Base-by-base conservation (phyloP, 2,888 invertebrate species). In the Eueremaeus valkanovi region DNA sequence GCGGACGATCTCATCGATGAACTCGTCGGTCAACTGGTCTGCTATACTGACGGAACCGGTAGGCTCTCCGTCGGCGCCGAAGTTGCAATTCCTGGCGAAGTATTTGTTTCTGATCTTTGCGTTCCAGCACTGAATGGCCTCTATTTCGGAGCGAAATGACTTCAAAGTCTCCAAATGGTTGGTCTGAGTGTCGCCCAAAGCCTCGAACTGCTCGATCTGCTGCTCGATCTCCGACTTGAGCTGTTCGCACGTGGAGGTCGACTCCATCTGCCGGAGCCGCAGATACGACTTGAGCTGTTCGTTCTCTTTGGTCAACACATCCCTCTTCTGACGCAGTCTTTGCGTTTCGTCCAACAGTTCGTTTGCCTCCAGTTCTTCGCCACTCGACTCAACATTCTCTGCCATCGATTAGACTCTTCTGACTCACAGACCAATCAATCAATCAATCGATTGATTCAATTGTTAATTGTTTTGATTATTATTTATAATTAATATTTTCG, bases 171-270 rank as follows among this genome's bases (percentile, higher is more conserved):
- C 70, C 70, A 70, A 70, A 45, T 70, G 70, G 11, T 21, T 70
- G 42, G 70, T 70, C 70, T 70, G 70, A 27, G 21, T 70, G 40
- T 70, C 70, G 21, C 70, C 70, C 36, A 70, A 70, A 27, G 70
- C 40, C 70, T 70, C 70, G 24, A 70, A 70, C 70, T 70, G 70
- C 45, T 70, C 70, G 24, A 70, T 70, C 42, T 70, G 70, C 45
- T 70, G 70, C 21, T 70, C 70, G 21, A 70, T 70, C 21, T 70
- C 70, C 1, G 45, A 42, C 42, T 70, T 70, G 11, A 70, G 24
- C 27, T 70, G 70, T 70, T 70, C 70, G 45, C 70, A 70, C 3
- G 70, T 70, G 70, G 70, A 24, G 45, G 70, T 70, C 45, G 70
- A 70, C 70, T 70, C 70, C 70, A 70, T 70, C 18, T 70, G 70